Base-by-base conservation (phyloP, 2,113 vertebrate genomes). In the Shinisaurus crocodilurus region DNA sequence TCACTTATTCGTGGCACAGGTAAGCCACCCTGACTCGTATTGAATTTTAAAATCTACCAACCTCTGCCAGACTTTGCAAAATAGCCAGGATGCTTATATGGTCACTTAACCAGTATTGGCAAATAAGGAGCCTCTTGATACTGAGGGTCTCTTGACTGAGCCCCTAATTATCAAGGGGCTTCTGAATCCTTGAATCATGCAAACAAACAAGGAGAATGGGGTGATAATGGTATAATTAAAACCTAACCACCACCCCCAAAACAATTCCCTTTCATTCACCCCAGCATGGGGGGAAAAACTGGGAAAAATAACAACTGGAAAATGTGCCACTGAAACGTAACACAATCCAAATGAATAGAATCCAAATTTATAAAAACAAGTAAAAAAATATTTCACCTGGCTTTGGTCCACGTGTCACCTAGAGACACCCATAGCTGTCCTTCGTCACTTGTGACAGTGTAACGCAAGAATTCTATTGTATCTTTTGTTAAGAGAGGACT, bases 361-460 rank as follows among this genome's bases (percentile, higher is more conserved):
- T 50, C 29, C 65, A 43, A 60, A 57, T 37, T 7, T 27, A 57
- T 29, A 85, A 43, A 83, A 90, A 69, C 0, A 40, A 3, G 57
- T 34, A 80, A 45, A 54, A 16, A 0, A 0, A 37, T 20, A 37
- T 0, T 94, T 95, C 92, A 99, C 99, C 99, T 99, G 97, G 98
- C 95, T 95, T 99, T 99, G 83, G 98, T 98, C 99, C 99, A 99
- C 0, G 98, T 96, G 0, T 99, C 98, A 0, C 99, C 99, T 93
- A 99, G 91, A 0, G 98, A 96, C 86, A 98, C 96, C 99, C 99
- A 99, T 1, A 99, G 94, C 93, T 98, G 98, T 10, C 98, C 96
- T 96, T 99, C 99, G 63, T 99, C 99, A 0, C 94, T 88, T 1
- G 94, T 98, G 67, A 98, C 97, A 0, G 98, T 95, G 0, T 97